Evolutionary conservation across 2,797 vertebrate species (phyloP).

Genomic region (Periparus ater): DNA sequence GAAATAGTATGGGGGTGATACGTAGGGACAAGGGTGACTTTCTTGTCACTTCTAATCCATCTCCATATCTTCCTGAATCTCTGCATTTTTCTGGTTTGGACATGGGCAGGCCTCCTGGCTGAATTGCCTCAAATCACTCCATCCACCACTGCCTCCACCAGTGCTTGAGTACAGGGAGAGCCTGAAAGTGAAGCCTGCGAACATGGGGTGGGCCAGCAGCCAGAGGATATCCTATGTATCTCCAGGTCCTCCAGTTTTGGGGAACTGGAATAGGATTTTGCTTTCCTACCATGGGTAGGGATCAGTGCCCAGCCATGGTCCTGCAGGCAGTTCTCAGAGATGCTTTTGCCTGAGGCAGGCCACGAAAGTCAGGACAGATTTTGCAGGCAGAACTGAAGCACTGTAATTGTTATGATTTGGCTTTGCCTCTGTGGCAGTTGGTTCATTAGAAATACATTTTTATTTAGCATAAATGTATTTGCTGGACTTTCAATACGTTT

Average conservation of each 20-base stretch:
- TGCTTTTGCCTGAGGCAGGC: background rate
- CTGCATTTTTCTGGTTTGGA: background rate
- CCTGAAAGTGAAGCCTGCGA: background rate
- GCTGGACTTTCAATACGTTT: background rate
- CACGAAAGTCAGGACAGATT: background rate
- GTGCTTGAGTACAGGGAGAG: background rate
- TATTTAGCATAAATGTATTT: background rate
- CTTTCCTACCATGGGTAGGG: background rate
- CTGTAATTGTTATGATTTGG: background rate
- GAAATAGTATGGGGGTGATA: background rate
- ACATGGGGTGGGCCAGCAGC: background rate
- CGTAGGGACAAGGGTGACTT: background rate
- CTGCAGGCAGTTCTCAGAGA: background rate
- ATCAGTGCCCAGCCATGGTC: rapidly evolving
- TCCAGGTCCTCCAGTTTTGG: background rate
- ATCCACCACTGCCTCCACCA: background rate
- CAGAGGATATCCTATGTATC: background rate
- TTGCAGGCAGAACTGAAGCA: background rate
- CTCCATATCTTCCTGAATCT: background rate
- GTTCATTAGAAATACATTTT: background rate
- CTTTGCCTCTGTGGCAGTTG: background rate
- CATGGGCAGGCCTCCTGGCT: background rate
- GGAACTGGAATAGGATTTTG: background rate
- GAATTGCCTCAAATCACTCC: background rate
- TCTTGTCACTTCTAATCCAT: background rate